Base-by-base conservation (phyloP, 2,113 vertebrate species). In the Miniopterus natalensis region DNA sequence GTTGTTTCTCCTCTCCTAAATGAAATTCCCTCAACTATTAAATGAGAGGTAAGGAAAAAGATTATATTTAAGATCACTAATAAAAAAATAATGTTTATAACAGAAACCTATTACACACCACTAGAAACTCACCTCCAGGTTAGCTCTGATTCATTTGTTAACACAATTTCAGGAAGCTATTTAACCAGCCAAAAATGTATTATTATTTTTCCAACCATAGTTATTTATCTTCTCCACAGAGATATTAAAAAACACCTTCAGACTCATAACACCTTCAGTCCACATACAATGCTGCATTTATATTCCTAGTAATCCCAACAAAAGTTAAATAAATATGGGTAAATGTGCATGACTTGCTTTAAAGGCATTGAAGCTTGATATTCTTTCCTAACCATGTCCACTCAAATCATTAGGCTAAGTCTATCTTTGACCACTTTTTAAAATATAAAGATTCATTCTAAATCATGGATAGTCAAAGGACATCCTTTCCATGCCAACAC, bases 91-190 rank as follows among this genome's bases (percentile, higher is more conserved):
- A 74, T 36, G 40, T 7, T 57, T 59, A 36, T 40, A 88, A 75
- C 18, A 91, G 59, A 53, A 81, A 79, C 20, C 42, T 73, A 45
- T 49, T 78, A 49, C 1, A 17, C 12, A 75, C 14, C 36, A 70
- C n/a, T n/a, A 65, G 20, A 85, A 18, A 81, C 23, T 81, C 53
- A 23, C 21, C 18, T 51, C 29, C 63, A 90, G 68, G 55, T 27
- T 89, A 83, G 74, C 21, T 78, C 51, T 55, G 45, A 84, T 74
- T 88, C 57, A 59, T 59, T 74, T 73, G 70, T 49, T 92, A 84
- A 78, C 23, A 74, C 18, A 29, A 63, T 51, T 79, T 71, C 40
- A 18, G 23, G 78, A 55, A 74, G 40, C 7, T 88, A 80, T 18
- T 53, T 84, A 88, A 70, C 8, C 45, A 95, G 17, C 1, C 42